phyloP scores from a whole-genome alignment of 2,888 invertebrate species.

The Caenorhabditis zanzibari region DNA sequence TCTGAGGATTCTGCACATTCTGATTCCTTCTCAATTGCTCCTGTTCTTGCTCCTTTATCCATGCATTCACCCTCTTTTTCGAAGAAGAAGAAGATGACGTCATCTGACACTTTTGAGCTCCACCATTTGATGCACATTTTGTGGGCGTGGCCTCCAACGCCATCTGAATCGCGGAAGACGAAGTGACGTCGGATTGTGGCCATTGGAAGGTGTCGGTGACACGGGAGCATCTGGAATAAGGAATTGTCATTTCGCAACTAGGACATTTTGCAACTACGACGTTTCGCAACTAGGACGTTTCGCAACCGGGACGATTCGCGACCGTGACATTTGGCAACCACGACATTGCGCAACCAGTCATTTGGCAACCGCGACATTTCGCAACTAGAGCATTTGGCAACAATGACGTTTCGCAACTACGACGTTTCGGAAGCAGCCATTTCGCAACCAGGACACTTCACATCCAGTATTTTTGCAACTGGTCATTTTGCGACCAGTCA shows the following conservation, averaged over 20 bases:
- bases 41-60: constrained; percentile 36
- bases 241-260: not conserved
- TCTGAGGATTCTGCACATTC: constrained; percentile 1
- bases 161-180: constrained; percentile 7
- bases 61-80: constrained; percentile 48
- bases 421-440: no score
- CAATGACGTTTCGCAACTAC: no score
- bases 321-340: no score
- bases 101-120: not conserved
- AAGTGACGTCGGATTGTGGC: constrained; percentile 41
- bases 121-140: not conserved
- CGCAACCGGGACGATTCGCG: no score
- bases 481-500: no score
- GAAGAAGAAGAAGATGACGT: not conserved
- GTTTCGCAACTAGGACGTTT: no score
- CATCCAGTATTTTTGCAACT: no score
- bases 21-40: constrained; percentile 35
- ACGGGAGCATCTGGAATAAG: constrained; percentile 42
- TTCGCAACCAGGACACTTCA: no score
- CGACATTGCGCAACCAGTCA: no score
- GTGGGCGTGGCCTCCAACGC: constrained; percentile 10
- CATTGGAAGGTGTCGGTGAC: constrained; percentile 38
- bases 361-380: no score
- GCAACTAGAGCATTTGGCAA: no score
- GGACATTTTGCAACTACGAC: no score